A percentile compares a stretch with the other conserved stretches of the same genome.
These are phyloP conservation scores for Ophiodon elongatus DNA, from an alignment of 2,113 vertebrate genomes.

Conservation along the genomic window DNA sequence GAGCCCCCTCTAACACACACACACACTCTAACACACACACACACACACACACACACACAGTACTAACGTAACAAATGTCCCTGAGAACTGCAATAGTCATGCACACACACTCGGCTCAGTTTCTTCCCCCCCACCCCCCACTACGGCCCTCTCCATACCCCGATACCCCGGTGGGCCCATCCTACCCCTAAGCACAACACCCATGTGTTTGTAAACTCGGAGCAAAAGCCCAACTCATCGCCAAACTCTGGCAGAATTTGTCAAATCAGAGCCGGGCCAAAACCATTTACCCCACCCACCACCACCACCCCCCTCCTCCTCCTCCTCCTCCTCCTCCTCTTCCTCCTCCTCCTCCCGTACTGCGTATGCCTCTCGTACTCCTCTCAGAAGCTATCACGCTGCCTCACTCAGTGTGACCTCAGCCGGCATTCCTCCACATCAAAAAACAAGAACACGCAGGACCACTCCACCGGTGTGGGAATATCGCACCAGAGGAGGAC, in stretches of 20 bases:
- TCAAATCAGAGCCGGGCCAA: slow-evolving; percentile 43
- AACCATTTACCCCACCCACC: slow-evolving; percentile 37
- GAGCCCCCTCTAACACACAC: slow-evolving; percentile 48
- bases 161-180: neutral
- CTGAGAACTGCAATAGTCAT: slow-evolving; percentile 38
- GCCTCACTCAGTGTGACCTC: slow-evolving; percentile 78
- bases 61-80: slow-evolving; percentile 50
- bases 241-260: slow-evolving; percentile 49
- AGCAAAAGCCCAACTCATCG: slow-evolving; percentile 34
- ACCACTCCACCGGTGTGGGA: slow-evolving; percentile 48
- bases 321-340: slow-evolving; percentile 14
- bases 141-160: slow-evolving; percentile 12
- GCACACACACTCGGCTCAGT: slow-evolving; percentile 30
- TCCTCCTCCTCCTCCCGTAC: slow-evolving; percentile 29
- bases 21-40: slow-evolving; percentile 15
- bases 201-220: slow-evolving; percentile 43
- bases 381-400: slow-evolving; percentile 43
- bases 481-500: slow-evolving; percentile 54
- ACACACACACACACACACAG: slow-evolving; percentile 2
- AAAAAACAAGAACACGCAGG: slow-evolving; percentile 74
- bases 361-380: slow-evolving; percentile 42
- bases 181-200: slow-evolving; percentile 27
- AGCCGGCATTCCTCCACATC: slow-evolving; percentile 71
- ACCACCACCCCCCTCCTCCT: neutral
- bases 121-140: slow-evolving; percentile 1